Percentiles rank a stretch among this genome's conserved stretches.
phyloP scores from a whole-genome alignment of 2,113 vertebrate genomes.

The Apodemus speciosus region DNA sequence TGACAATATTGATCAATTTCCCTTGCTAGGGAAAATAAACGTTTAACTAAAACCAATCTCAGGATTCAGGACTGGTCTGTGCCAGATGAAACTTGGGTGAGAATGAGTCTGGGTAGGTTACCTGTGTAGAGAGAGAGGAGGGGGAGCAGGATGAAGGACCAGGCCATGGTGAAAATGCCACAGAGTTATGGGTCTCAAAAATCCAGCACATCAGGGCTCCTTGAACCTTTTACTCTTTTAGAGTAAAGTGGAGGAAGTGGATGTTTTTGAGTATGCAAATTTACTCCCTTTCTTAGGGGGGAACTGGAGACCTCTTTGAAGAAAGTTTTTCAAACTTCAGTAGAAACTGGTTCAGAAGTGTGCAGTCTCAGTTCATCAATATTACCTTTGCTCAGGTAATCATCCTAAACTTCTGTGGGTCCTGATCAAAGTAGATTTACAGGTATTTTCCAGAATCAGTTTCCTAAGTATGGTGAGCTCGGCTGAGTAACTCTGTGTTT shows the following conservation, averaged over 20 bases:
- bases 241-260: not conserved
- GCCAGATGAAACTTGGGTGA: not conserved
- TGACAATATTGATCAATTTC: not conserved
- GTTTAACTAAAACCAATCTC: too few relatives aligned
- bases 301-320: rapidly evolving
- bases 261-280: not conserved
- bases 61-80: not conserved
- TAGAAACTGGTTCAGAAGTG: not conserved
- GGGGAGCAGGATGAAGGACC: not conserved
- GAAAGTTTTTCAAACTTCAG: not conserved
- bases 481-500: not conserved
- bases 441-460: too few relatives aligned
- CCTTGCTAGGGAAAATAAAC: not conserved
- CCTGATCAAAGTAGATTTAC: not conserved
- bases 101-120: not conserved
- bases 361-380: not conserved
- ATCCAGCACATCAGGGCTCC: rapidly evolving
- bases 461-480: not conserved
- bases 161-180: not conserved
- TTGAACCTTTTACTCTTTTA: not conserved
- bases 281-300: not conserved
- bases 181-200: not conserved
- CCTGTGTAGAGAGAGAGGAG: not conserved
- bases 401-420: not conserved
- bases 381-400: not conserved